These are phyloP conservation scores for Gobio occitaniae DNA, from an alignment of 2,797 vertebrate species.

Conservation along the genomic window DNA sequence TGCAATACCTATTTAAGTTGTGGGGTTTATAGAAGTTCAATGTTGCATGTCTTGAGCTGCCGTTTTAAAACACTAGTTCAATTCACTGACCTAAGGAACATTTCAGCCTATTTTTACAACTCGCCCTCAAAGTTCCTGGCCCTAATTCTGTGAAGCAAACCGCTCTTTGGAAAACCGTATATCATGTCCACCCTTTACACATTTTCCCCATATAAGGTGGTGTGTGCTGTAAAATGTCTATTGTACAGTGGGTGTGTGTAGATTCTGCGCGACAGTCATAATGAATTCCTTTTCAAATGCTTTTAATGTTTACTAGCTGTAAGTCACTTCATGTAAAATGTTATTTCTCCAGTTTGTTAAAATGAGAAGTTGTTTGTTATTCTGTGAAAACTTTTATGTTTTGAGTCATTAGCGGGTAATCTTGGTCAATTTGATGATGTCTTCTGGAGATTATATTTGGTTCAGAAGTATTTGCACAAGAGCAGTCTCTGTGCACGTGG, in stretches of 20 bases:
- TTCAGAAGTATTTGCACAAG: conserved; percentile 60
- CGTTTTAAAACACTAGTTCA: conserved; percentile 65
- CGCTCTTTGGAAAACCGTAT: conserved; percentile 71
- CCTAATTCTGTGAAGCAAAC: conserved; percentile 72
- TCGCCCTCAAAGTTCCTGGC: conserved; percentile 27
- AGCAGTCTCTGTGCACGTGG: conserved; percentile 50
- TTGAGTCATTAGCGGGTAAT: conserved; percentile 41
- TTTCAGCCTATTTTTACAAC: conserved; percentile 33
- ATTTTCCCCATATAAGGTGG: conserved; percentile 86
- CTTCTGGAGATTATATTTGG: conserved; percentile 73
- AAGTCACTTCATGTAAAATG: not conserved
- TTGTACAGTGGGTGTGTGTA: not conserved
- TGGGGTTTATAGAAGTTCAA: conserved; percentile 45
- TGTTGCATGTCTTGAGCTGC: conserved; percentile 60
- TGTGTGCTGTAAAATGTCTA: conserved; percentile 63
- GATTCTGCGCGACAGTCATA: not conserved
- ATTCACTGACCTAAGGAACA: conserved; percentile 65
- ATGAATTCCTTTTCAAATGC: not conserved
- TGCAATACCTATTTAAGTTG: conserved; percentile 8
- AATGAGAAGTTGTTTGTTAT: not conserved
- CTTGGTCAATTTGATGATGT: conserved; percentile 60
- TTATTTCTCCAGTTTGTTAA: conserved; percentile 13
- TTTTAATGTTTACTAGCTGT: not conserved
- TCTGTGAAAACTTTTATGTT: conserved; percentile 7
- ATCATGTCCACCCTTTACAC: conserved; percentile 73